Evolutionary conservation across 2,797 vertebrate genomes (phyloP), one percentile per base, ranked within the genome.

Genomic region (Urophycis tenuis): DNA sequence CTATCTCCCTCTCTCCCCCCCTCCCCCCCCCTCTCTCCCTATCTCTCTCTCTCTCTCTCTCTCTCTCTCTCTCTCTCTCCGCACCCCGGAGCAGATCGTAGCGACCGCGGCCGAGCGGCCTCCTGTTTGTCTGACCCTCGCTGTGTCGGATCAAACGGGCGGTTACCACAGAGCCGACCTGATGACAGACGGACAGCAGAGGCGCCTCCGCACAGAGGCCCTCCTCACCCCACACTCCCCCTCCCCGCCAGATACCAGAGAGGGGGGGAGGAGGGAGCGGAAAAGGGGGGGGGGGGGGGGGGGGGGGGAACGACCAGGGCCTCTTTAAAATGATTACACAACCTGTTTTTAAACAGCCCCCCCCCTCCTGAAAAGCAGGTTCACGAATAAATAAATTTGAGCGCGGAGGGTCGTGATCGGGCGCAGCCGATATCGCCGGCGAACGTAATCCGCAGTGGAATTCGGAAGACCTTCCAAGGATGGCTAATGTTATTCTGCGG

Each of bases 171-270:
- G 76, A 88, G 76, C 70, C 69, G n/a, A 85, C 86, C 83, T 82
- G 91, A 80, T 87, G 92, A 92, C 87, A 86, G 92, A 94, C 49
- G 76, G 83, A 86, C 87, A 85, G 84, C 90, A 90, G 91, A 82
- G 82, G 77, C 76, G 81, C 85, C 82, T 85, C 73, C 11, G 72
- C 74, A 76, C 33, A 72, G 78, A 82, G 78, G 78, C 81, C 79
- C 85, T 77, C 83, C 81, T 71, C 82, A 81, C 78, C 78, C 76
- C 78, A 80, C 84, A 77, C 81, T 71, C 75, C 81, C 77, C 76
- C 78, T 69, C 75, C 81, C 75, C 15, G 72, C 76, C 77, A 83
- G 83, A 85, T 82, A 84, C 82, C 74, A 45, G 71, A 9, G n/a
- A 67, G 60, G 29, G 60, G n/a, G 60, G 10, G 53, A 12, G 10